Percentiles rank a stretch among this genome's conserved stretches.
Evolutionary conservation across 2,888 invertebrate species (phyloP).

Genomic region (Lithophane socia): DNA sequence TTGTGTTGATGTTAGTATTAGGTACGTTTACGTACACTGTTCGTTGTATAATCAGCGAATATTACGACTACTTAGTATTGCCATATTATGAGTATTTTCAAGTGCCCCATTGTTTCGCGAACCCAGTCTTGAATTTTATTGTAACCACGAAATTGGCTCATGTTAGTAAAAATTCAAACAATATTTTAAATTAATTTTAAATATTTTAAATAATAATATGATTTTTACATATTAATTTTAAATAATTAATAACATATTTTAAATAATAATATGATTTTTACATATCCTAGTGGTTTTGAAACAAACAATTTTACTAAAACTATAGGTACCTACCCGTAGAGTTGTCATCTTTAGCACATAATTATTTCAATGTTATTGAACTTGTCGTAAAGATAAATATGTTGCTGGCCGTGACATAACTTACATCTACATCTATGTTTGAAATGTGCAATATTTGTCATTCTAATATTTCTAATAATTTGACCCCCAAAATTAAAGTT

Average conservation of each 20-base stretch:
- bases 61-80: background rate
- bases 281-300: background rate
- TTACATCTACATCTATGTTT: background rate
- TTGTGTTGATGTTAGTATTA: conserved; percentile 5
- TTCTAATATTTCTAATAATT: conserved; percentile 10
- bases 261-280: background rate
- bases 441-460: conserved; percentile 44
- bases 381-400: conserved; percentile 9
- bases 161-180: background rate
- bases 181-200: background rate
- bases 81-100: background rate
- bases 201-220: background rate
- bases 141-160: background rate
- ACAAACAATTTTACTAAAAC: background rate
- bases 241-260: background rate
- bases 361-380: conserved; percentile 42
- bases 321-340: background rate
- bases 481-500: conserved; percentile 21
- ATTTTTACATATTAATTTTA: background rate
- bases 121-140: background rate
- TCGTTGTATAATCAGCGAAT: background rate
- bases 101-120: conserved; percentile 12
- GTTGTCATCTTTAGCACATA: conserved; percentile 1
- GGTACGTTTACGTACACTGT: background rate
- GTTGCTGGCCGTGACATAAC: conserved; percentile 36